These are phyloP conservation scores for Camelus dromedarius DNA, from an alignment of 2,113 vertebrate species.

Conservation along the genomic window DNA sequence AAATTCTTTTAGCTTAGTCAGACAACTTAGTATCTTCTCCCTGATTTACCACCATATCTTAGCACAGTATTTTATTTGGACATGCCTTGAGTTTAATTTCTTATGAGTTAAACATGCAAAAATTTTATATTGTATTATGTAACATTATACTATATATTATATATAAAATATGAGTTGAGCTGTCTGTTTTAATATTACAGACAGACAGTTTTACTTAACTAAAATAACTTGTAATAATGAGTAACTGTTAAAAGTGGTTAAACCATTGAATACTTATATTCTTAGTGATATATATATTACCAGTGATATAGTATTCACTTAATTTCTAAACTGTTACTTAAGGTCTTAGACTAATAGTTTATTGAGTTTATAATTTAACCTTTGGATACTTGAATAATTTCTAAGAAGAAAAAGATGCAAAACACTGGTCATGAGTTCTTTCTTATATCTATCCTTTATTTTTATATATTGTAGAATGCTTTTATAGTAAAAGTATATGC, in stretches of 20 bases:
- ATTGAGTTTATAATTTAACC: conserved; percentile 39
- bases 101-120: neutral
- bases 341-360: neutral
- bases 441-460: neutral
- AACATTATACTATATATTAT: neutral
- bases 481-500: neutral
- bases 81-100: neutral
- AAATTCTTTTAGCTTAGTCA: neutral
- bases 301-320: neutral
- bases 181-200: neutral
- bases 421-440: neutral
- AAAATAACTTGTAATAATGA: neutral
- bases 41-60: neutral
- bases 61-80: neutral
- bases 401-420: conserved; percentile 5
- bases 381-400: neutral
- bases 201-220: neutral
- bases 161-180: neutral
- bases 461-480: neutral
- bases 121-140: neutral
- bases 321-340: neutral
- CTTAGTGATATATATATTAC: neutral
- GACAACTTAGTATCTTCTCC: neutral
- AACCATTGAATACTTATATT: neutral
- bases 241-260: neutral